Percentiles rank a stretch among this genome's conserved stretches.
Evolutionary conservation across 2,797 vertebrate species (phyloP).

Genomic region (Sciaenops ocellatus): DNA sequence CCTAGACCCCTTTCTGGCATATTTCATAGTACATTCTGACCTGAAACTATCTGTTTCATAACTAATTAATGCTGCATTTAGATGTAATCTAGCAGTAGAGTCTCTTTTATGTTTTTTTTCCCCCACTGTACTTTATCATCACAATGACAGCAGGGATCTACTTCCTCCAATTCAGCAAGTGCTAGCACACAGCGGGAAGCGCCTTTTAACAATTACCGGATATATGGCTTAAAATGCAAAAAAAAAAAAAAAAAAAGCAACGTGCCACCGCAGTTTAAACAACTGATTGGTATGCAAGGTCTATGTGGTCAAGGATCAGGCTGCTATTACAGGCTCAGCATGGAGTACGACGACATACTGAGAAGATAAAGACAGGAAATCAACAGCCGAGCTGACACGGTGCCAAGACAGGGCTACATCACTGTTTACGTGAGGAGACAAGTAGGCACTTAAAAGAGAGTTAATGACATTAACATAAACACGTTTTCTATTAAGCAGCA

Average conservation of each 20-base stretch:
- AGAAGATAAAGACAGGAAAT: conserved; percentile 63
- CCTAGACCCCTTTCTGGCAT: conserved; percentile 12
- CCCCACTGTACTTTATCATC: conserved; percentile 44
- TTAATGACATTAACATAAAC: conserved; percentile 7
- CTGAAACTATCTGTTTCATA: conserved; percentile 50
- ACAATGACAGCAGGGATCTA: conserved; percentile 49
- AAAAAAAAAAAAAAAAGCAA: conserved; percentile 31
- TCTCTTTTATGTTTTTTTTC: conserved; percentile 29
- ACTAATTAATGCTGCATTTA: conserved; percentile 64
- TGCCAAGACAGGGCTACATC: conserved; percentile 31
- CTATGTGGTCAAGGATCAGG: conserved; percentile 50
- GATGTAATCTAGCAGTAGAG: conserved; percentile 36
- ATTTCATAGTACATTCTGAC: conserved; percentile 39
- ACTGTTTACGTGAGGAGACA: conserved; percentile 23
- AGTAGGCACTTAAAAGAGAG: not conserved
- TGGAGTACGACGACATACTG: conserved; percentile 45
- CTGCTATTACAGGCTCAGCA: conserved; percentile 58
- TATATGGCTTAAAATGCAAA: conserved; percentile 44
- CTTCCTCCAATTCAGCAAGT: conserved; percentile 23
- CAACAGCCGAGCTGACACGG: conserved; percentile 28
- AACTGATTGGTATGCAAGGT: conserved; percentile 55
- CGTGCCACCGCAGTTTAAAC: conserved; percentile 40
- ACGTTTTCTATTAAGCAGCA: not conserved
- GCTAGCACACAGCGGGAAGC: conserved; percentile 24
- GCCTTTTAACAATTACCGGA: conserved; percentile 38